phyloP scores from a whole-genome alignment of 2,888 invertebrate species.

The Unio delphinus region DNA sequence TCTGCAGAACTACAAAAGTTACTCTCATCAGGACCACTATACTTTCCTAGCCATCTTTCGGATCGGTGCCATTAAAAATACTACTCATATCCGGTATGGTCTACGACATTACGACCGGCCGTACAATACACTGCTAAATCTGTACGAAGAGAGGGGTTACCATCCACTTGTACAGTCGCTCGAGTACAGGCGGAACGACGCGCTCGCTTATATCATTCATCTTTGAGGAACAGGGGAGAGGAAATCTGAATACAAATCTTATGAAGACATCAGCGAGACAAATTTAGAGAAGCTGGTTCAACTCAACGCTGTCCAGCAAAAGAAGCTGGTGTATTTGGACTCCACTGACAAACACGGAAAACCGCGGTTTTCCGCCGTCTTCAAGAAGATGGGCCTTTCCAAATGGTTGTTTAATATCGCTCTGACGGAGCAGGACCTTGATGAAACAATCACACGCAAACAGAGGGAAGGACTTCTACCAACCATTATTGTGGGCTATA shows the following conservation, averaged over 20 bases:
- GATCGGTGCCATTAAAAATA: constrained; percentile 44
- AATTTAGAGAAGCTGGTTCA: constrained; percentile 45
- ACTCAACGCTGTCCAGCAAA: constrained; percentile 40
- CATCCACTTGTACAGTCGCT: constrained; percentile 57
- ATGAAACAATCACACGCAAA: constrained; percentile 39
- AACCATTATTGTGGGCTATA: constrained; percentile 55
- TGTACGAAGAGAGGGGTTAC: constrained; percentile 58
- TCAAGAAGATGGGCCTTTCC: constrained; percentile 45
- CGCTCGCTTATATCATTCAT: constrained; percentile 60
- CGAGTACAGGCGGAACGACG: constrained; percentile 48
- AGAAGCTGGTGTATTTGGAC: constrained; percentile 57
- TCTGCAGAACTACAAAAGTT: constrained; percentile 61
- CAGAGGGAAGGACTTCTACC: constrained; percentile 50
- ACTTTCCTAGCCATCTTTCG: constrained; percentile 58
- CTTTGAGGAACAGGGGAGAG: constrained; percentile 43
- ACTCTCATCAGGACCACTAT: constrained; percentile 46
- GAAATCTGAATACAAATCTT: constrained; percentile 45
- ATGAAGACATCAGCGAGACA: constrained; percentile 45
- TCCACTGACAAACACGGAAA: constrained; percentile 51
- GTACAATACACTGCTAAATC: constrained; percentile 54
- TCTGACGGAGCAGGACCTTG: constrained; percentile 34
- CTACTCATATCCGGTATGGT: constrained; percentile 54
- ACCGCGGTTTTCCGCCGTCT: constrained; percentile 62
- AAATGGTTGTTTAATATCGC: constrained; percentile 54
- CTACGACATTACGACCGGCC: constrained; percentile 56